These are phyloP conservation scores for Hypocryptadius cinnamomeus DNA, from an alignment of 2,113 vertebrate genomes.

Conservation along the genomic window DNA sequence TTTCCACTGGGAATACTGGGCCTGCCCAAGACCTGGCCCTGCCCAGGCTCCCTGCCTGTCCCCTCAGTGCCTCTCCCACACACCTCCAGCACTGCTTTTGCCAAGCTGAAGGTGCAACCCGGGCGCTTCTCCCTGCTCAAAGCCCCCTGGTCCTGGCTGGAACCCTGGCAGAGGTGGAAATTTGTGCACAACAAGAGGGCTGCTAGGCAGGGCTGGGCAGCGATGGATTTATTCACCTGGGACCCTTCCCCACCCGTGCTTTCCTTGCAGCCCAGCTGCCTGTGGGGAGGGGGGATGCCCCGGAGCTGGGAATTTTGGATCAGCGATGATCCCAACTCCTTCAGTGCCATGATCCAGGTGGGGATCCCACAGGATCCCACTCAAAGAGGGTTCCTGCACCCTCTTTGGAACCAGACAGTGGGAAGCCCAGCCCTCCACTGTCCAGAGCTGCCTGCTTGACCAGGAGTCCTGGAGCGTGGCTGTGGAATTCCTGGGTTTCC, in stretches of 20 bases:
- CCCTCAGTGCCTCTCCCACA: neutral
- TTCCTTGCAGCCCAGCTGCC: conserved; percentile 45
- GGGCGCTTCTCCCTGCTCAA: neutral
- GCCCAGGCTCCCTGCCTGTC: neutral
- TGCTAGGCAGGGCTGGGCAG: neutral
- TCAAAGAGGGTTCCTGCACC: too few species aligned
- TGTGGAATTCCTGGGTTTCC: neutral
- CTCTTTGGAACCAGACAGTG: neutral
- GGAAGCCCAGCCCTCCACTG: neutral
- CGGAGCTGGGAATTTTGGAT: neutral
- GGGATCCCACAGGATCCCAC: too few species aligned
- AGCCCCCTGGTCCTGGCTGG: neutral
- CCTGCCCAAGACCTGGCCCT: neutral
- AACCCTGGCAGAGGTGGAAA: neutral
- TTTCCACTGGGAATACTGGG: neutral
- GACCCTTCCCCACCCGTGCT: neutral
- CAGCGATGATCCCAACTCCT: neutral
- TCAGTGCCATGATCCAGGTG: neutral
- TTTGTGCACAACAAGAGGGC: neutral
- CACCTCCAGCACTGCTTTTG: neutral
- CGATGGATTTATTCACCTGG: conserved; percentile 32
- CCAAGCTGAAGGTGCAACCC: neutral
- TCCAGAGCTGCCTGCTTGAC: neutral
- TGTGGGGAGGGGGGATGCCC: neutral
- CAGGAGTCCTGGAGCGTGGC: neutral